A percentile compares a stretch with the other conserved stretches of the same genome.
These are phyloP conservation scores for Epirrhoe tristata DNA, from an alignment of 2,888 invertebrate genomes.

Conservation along the genomic window DNA sequence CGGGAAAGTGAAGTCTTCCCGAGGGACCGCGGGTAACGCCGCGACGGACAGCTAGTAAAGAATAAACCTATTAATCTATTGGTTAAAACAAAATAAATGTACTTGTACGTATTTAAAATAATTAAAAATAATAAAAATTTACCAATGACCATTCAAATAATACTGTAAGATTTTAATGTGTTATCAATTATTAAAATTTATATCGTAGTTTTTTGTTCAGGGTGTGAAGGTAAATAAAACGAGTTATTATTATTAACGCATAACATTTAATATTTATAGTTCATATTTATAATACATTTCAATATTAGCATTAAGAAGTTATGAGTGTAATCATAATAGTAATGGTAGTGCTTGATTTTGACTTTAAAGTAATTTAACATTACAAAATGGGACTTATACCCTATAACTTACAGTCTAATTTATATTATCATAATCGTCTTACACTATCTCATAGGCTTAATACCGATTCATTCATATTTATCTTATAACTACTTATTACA, in stretches of 20 bases:
- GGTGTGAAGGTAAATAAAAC: slow-evolving; percentile 66
- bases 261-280: slow-evolving; percentile 88
- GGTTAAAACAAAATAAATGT: no score
- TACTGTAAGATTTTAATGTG: background rate
- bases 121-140: no score
- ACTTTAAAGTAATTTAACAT: slow-evolving; percentile 78
- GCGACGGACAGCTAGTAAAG: no score
- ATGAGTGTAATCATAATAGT: slow-evolving; percentile 84
- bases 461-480: slow-evolving; percentile 56
- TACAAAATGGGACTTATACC: slow-evolving; percentile 82
- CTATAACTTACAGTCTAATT: slow-evolving; percentile 61
- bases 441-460: slow-evolving; percentile 57
- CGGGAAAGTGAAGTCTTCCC: no score
- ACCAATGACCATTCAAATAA: no score
- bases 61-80: no score
- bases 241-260: slow-evolving; percentile 87
- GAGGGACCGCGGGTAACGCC: no score
- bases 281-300: slow-evolving; percentile 86
- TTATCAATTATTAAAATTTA: background rate
- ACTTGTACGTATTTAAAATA: no score
- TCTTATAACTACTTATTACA: slow-evolving; percentile 74
- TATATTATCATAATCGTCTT: slow-evolving; percentile 67
- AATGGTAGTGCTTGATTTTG: slow-evolving; percentile 82
- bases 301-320: slow-evolving; percentile 84
- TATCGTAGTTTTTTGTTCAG: background rate